These are phyloP conservation scores for Hydropotes inermis DNA, from an alignment of 2,113 vertebrate species.

Conservation along the genomic window DNA sequence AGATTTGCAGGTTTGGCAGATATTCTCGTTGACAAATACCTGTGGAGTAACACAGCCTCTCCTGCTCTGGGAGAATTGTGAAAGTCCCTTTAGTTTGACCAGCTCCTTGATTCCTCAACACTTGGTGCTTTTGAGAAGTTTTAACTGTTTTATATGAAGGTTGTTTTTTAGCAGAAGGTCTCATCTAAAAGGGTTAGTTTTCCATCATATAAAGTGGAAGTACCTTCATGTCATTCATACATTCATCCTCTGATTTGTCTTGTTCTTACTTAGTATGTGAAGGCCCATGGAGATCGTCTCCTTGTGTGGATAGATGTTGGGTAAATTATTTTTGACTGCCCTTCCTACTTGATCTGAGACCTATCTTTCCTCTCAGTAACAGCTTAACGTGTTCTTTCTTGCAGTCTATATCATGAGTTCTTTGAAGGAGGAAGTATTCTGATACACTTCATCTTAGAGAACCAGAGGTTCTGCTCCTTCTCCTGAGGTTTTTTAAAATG, in stretches of 20 bases:
- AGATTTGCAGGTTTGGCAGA: background rate
- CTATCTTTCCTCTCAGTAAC: background rate
- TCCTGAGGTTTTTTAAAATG: background rate
- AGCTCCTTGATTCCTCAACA: background rate
- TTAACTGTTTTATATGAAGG: background rate
- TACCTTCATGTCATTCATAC: background rate
- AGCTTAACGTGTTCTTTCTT: background rate
- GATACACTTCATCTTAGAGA: background rate
- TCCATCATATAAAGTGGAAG: background rate
- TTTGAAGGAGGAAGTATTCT: background rate
- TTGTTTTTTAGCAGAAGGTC: background rate
- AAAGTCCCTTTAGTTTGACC: background rate
- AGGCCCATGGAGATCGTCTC: background rate
- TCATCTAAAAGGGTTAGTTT: background rate
- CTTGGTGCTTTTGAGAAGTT: background rate
- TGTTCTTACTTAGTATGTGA: background rate
- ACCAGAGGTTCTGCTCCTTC: background rate
- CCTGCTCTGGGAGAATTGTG: background rate
- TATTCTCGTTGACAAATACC: background rate
- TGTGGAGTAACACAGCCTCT: background rate
- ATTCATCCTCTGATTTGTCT: background rate
- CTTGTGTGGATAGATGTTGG: background rate
- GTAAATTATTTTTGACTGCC: background rate
- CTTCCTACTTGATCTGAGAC: background rate
- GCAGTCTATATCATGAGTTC: background rate